A percentile compares a stretch with the other conserved stretches of the same genome.
phyloP scores from a whole-genome alignment of 30 jellyfish, hydroid and myxozoan genomes.

The Chironex yamaguchii region DNA sequence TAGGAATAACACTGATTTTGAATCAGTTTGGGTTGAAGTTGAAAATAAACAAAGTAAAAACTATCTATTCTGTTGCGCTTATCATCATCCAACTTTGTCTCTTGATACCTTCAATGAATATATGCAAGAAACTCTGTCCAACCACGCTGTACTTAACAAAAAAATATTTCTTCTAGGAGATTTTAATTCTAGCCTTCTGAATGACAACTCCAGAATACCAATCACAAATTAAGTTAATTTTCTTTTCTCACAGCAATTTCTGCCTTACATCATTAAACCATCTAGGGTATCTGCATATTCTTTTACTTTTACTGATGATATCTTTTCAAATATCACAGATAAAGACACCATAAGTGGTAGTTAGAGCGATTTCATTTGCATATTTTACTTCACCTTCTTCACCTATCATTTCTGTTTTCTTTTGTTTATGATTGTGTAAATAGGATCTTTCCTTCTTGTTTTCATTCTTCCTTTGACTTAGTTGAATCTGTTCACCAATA shows the following conservation, averaged over 20 bases:
- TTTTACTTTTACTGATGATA: conserved; percentile 55
- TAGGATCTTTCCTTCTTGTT: too few species aligned
- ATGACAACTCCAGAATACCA: not conserved
- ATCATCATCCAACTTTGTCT: not conserved
- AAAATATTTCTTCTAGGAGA: not conserved
- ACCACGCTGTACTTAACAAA: not conserved
- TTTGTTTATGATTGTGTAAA: too few species aligned
- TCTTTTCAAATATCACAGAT: conserved; percentile 49
- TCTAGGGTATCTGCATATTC: conserved; percentile 57
- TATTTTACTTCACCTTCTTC: too few species aligned
- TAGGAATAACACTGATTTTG: not conserved
- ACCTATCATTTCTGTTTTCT: too few species aligned
- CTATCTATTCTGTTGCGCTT: not conserved
- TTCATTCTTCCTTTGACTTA: too few species aligned
- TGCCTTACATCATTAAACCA: conserved; percentile 59
- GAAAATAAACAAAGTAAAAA: not conserved
- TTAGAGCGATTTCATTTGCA: too few species aligned
- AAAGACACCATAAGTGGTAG: too few species aligned
- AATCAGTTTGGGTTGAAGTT: not conserved
- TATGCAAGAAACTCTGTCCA: not conserved
- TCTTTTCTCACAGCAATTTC: conserved; percentile 46
- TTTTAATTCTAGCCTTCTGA: too few species aligned
- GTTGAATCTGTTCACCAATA: too few species aligned
- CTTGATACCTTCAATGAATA: not conserved
- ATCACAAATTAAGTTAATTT: conserved; percentile 20